Conservation (phyloP, 2,888 invertebrate species). For the Mythimna vitellina region DNA sequence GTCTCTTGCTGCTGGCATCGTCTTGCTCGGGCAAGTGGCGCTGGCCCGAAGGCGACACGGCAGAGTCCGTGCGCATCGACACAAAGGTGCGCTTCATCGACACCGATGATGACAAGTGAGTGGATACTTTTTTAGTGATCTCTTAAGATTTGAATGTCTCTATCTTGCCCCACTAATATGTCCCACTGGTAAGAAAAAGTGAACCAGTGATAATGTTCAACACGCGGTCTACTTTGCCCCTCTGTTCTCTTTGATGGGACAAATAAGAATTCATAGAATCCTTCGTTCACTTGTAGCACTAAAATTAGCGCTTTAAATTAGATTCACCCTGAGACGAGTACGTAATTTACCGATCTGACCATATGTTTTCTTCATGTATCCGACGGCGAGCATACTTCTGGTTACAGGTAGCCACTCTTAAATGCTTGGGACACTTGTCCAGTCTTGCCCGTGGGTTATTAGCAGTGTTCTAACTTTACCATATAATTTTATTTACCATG, state of each 20-base stretch:
- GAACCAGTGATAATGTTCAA: too few species aligned
- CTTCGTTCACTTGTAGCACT: not conserved
- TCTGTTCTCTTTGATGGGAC: not conserved
- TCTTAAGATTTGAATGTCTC: not conserved
- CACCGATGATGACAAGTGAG: slow-evolving; percentile 67
- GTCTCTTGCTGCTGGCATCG: slow-evolving; percentile 58
- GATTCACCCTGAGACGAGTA: not conserved
- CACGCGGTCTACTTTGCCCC: not conserved
- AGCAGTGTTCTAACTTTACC: not conserved
- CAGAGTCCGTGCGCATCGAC: slow-evolving; percentile 78
- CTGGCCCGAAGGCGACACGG: slow-evolving; percentile 75
- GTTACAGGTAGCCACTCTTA: not conserved
- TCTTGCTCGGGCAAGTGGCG: slow-evolving; percentile 74
- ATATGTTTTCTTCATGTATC: too few species aligned
- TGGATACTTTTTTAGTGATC: not conserved
- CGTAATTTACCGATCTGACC: not conserved
- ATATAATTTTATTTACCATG: not conserved
- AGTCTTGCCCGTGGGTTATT: not conserved
- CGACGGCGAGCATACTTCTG: too few species aligned
- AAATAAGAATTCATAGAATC: not conserved
- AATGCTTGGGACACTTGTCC: too few species aligned
- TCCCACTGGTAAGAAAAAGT: not conserved
- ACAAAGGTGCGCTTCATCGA: slow-evolving; percentile 82
- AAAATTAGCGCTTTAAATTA: not conserved
- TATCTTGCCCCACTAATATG: not conserved